phyloP scores from a whole-genome alignment of 2,888 invertebrate genomes.

The Lydus trimaculatus region DNA sequence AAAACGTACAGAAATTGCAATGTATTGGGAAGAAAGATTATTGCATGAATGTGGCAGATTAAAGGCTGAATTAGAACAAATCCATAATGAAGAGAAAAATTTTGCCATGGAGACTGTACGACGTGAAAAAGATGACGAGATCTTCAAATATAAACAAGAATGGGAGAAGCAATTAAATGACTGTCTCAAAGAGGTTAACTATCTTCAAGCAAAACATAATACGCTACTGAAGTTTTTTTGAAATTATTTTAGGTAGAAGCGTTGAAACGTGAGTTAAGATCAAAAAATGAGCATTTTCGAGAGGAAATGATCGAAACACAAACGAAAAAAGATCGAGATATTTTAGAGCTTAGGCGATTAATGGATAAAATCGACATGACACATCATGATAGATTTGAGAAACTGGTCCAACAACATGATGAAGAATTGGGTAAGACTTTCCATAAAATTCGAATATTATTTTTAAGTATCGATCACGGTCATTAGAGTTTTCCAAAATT shows the following conservation, averaged over 20 bases:
- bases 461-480: constrained; percentile 9
- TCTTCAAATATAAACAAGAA: constrained; percentile 62
- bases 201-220: neutral
- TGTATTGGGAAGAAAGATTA: constrained; percentile 71
- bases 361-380: constrained; percentile 77
- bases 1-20: constrained; percentile 65
- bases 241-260: constrained; percentile 66
- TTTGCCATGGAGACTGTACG: constrained; percentile 66
- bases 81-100: constrained; percentile 68
- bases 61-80: constrained; percentile 68
- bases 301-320: constrained; percentile 67
- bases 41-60: constrained; percentile 69
- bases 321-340: constrained; percentile 73
- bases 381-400: constrained; percentile 76
- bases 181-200: constrained; percentile 63
- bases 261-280: constrained; percentile 70
- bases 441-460: neutral
- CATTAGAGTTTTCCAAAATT: neutral
- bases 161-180: constrained; percentile 64
- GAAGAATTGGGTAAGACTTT: constrained; percentile 69
- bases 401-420: constrained; percentile 70
- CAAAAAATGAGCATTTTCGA: constrained; percentile 67
- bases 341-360: constrained; percentile 73
- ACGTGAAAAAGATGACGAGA: constrained; percentile 66
- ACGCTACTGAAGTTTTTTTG: neutral